Conservation (phyloP, 2,113 vertebrate genomes). For the Apteryx mantelli region DNA sequence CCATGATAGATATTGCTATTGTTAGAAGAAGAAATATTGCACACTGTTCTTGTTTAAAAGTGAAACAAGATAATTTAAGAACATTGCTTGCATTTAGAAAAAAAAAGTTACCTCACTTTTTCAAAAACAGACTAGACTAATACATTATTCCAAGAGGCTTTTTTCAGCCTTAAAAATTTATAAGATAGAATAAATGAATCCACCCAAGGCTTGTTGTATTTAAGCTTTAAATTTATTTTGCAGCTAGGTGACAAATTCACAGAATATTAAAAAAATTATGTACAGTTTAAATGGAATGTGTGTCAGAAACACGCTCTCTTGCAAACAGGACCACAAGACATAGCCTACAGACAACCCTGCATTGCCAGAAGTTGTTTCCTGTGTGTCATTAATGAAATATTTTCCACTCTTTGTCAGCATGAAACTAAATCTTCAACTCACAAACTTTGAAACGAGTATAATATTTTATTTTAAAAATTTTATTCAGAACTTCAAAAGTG, state of each 20-base stretch:
- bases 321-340: not conserved
- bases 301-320: not conserved
- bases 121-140: not conserved
- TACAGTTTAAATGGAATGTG: not conserved
- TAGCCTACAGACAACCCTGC: not conserved
- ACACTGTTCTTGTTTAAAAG: not conserved
- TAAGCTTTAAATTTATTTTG: not conserved
- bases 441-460: not conserved
- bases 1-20: not conserved
- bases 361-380: slow-evolving; percentile 14
- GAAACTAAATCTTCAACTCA: not conserved
- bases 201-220: not conserved
- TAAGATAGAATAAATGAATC: not conserved
- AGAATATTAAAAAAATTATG: not conserved
- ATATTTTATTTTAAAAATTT: not conserved
- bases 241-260: not conserved
- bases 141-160: not conserved
- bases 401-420: slow-evolving; percentile 10
- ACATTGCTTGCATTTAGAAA: not conserved
- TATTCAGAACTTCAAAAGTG: not conserved
- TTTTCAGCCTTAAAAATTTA: not conserved
- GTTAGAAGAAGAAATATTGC: not conserved
- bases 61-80: not conserved
- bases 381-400: not conserved
- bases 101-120: not conserved